Evolutionary conservation across 2,113 vertebrate genomes (phyloP), one percentile per base, ranked within the genome.

Genomic region (Procavia capensis): DNA sequence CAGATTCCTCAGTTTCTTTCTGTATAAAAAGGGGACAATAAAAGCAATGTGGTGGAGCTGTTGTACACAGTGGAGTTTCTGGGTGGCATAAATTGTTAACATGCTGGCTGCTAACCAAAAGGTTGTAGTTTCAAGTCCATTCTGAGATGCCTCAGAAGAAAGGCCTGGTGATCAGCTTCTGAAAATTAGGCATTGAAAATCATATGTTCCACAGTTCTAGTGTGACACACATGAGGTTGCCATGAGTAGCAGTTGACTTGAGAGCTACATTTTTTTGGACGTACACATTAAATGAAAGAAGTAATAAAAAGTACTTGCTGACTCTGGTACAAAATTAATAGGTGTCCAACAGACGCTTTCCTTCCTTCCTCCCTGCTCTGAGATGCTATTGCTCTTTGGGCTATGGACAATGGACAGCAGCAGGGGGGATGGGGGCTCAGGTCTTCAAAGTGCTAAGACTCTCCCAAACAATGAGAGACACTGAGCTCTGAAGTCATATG

Each of bases 291-390:
- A 29, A 14, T 1, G 11, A 50, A 29, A 39, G 75, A n/a, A 9
- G 54, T 20, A 11, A 47, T 13, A n/a, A 2, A 22, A 8, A 31
- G 50, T 22, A 4, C n/a, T 36, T 5, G 5, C 11, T 13, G 24
- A 66, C 74, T 17, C 19, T 16, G 0, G 17, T 2, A 6, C 0
- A 39, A 19, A 45, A 22, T 0, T 24, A 45, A 22, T 0, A 2
- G 63, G 43, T 10, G 59, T 66, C 19, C 9, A 0, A 16, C 0
- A 7, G 68, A 34, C 5, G 24, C 72, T 43, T 43, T 14, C 34
- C 31, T 50, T n/a, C 54, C 31, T n/a, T 6, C 27, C 47, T 66
- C 13, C 76, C 43, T 27, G 41, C 11, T 27, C 19, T 59, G 78
- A 45, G 43, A 24, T 50, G 54, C 50, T 20, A 63, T 66, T 57